These are phyloP conservation scores for Planiliza haematocheilus DNA, from an alignment of 2,113 vertebrate species.

Conservation along the genomic window DNA sequence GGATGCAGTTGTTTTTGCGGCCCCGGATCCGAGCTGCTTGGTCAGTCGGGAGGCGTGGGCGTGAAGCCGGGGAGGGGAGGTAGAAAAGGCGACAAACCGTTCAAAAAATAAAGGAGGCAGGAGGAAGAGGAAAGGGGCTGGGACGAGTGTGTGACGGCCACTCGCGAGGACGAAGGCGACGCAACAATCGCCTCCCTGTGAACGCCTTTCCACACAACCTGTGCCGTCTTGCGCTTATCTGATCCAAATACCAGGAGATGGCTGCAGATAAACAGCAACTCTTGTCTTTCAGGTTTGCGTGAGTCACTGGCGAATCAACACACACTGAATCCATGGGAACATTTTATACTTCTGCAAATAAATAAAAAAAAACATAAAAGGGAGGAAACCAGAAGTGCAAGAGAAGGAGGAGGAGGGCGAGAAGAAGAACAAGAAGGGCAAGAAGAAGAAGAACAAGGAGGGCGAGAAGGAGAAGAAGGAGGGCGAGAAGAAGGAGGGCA, in stretches of 20 bases:
- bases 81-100: constrained; percentile 30
- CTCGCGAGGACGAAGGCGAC: background rate
- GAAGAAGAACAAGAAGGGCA: too few relatives aligned
- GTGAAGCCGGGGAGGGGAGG: too few relatives aligned
- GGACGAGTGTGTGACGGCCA: too few relatives aligned
- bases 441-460: too few relatives aligned
- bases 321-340: constrained; percentile 4
- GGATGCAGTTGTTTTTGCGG: constrained; percentile 81
- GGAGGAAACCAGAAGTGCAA: background rate
- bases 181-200: constrained; percentile 38
- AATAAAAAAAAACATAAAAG: constrained; percentile 8
- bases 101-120: constrained; percentile 34
- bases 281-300: constrained; percentile 31
- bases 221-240: constrained; percentile 62
- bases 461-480: too few relatives aligned
- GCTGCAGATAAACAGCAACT: background rate
- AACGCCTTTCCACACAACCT: constrained; percentile 40
- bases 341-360: background rate
- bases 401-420: too few relatives aligned
- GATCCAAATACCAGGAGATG: constrained; percentile 40
- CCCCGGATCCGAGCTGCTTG: constrained; percentile 46
- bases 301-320: constrained; percentile 36
- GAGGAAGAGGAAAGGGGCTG: constrained; percentile 55
- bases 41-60: background rate
- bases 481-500: too few relatives aligned